Percentiles rank a stretch among this genome's conserved stretches.
phyloP scores from a whole-genome alignment of 2,888 invertebrate species.

The Pollenia griseotomentosa region DNA sequence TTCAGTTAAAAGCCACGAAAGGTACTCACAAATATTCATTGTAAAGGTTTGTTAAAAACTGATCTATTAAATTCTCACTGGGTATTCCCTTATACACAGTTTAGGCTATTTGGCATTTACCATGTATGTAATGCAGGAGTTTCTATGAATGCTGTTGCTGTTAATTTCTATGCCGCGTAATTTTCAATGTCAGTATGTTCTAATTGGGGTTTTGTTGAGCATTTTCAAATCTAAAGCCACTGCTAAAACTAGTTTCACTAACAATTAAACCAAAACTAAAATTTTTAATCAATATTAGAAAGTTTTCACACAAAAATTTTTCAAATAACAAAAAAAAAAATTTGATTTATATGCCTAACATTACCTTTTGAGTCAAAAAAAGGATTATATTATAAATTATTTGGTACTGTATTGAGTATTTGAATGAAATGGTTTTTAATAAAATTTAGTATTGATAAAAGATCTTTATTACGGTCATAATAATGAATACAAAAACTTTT shows the following conservation, averaged over 20 bases:
- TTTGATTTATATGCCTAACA: constrained; percentile 28
- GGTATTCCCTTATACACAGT: not conserved
- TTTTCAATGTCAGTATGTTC: constrained; percentile 70
- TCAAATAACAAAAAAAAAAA: not conserved
- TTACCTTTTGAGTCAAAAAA: not conserved
- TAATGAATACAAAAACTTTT: constrained; percentile 53
- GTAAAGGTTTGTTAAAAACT: no score
- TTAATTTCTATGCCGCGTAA: constrained; percentile 35
- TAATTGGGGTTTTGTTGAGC: constrained; percentile 66
- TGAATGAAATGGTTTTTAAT: not conserved
- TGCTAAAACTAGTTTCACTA: constrained; percentile 25
- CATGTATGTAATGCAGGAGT: not conserved
- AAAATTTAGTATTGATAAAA: constrained; percentile 66
- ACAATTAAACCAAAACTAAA: constrained; percentile 45
- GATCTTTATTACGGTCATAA: constrained; percentile 71
- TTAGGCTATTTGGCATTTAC: not conserved
- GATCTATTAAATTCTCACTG: no score
- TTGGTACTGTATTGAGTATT: not conserved
- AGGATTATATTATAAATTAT: constrained; percentile 42
- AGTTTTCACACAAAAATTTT: constrained; percentile 17
- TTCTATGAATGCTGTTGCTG: constrained; percentile 11
- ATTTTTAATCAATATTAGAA: constrained; percentile 43
- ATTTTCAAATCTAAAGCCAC: constrained; percentile 15
- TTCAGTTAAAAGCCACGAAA: no score
- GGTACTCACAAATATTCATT: no score